Conservation (phyloP, 2,888 invertebrate species). For the Hybos culiciformis region DNA sequence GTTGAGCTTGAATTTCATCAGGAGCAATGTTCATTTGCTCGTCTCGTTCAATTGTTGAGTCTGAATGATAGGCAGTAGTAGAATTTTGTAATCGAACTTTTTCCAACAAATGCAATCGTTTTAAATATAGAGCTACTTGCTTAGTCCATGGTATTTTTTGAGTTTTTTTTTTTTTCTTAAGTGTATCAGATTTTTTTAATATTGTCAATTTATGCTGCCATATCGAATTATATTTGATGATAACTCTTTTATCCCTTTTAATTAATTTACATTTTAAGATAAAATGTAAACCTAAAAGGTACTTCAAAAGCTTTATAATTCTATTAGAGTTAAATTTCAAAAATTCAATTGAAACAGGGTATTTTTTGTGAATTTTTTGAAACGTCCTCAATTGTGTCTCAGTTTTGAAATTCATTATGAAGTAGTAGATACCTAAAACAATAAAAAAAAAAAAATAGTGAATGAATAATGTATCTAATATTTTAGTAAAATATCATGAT, state of each 20-base stretch:
- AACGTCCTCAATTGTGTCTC: not conserved
- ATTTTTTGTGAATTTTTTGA: not conserved
- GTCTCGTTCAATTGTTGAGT: not conserved
- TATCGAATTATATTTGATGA: not conserved
- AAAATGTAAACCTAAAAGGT: not conserved
- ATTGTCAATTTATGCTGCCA: not conserved
- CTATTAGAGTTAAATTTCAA: not conserved
- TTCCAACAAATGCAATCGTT: not conserved
- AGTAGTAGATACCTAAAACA: too few relatives aligned
- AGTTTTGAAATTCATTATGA: not conserved
- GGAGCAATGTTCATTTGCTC: conserved; percentile 9
- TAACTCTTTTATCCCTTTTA: not conserved
- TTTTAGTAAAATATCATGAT: too few relatives aligned
- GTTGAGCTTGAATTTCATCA: conserved; percentile 26
- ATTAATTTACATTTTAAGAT: not conserved
- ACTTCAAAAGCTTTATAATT: not conserved
- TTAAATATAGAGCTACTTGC: conserved; percentile 2
- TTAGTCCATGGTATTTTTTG: conserved; percentile 3
- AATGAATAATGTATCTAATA: too few relatives aligned
- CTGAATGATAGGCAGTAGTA: not conserved
- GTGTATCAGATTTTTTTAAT: not conserved
- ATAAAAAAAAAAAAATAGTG: too few relatives aligned
- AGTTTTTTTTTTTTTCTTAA: not conserved
- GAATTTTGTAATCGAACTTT: not conserved
- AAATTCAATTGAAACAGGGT: not conserved